Conservation (phyloP, 2,113 vertebrate genomes). For the Capreolus pygargus region DNA sequence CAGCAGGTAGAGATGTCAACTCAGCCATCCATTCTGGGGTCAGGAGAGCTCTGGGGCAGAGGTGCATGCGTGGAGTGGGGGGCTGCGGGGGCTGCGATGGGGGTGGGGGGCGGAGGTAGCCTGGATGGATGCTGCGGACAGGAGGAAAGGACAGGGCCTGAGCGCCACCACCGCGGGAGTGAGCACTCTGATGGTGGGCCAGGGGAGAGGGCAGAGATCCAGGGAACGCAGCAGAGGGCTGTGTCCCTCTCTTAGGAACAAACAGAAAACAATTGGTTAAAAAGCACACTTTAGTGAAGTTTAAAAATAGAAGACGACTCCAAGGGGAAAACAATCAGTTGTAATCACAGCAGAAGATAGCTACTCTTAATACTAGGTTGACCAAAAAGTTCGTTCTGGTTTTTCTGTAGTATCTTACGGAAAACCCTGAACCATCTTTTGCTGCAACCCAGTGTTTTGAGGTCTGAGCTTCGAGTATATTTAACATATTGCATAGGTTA, state of each 20-base stretch:
- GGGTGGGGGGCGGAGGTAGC: too few relatives aligned
- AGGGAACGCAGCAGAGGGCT: background rate
- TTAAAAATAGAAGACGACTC: background rate
- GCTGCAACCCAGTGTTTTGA: background rate
- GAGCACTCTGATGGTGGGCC: too few relatives aligned
- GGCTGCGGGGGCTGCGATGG: background rate
- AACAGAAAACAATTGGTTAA: background rate
- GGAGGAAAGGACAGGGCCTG: background rate
- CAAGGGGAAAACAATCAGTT: background rate
- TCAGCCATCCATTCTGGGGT: background rate
- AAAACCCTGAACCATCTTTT: background rate
- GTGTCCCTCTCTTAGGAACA: background rate
- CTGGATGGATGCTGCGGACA: background rate
- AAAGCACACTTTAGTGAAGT: background rate
- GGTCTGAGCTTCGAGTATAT: background rate
- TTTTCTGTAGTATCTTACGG: background rate
- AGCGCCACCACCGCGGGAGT: background rate
- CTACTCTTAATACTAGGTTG: background rate
- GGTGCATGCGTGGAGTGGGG: accelerated
- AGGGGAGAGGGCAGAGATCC: background rate
- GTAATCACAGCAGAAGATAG: background rate
- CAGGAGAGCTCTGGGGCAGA: background rate
- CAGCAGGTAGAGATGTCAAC: background rate
- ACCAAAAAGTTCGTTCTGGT: background rate
- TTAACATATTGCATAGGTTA: background rate